Base-by-base conservation (phyloP, 1,140 invertebrate genomes). In the Trachelipus rathkii region DNA sequence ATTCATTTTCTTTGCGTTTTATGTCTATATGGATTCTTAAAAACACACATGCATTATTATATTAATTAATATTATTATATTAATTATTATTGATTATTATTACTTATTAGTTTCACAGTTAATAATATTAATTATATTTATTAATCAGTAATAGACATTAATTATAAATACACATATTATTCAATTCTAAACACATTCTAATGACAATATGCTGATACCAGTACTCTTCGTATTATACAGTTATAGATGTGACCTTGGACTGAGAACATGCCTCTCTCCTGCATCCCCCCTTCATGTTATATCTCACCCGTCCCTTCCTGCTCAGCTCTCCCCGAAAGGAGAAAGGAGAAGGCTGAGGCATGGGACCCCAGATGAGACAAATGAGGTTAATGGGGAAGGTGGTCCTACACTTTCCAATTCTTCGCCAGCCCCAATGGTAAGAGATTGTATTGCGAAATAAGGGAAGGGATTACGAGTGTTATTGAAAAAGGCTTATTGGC, bases 261-360 rank as follows among this genome's bases (percentile, higher is more conserved):
- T 13, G 53, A 44, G 15, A 44, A 19, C 33, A 67, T n/a, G 73
- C 2, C 8, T 8, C 19, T 60, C 50, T 19, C 73, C 73, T 43
- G 53, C 69, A 8, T 53, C 66, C 69, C 73, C 73, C 73, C 73
- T 9, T 68, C 73, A 9, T n/a, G 73, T 68, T n/a, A n/a, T n/a
- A n/a, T n/a, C n/a, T n/a, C n/a, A n/a, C 43, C 73, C 73, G 1
- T 53, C 73, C 7, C 73, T 53, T 21, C 73, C 73, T 13, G 53
- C 73, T 8, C 73, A n/a, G n/a, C n/a, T n/a, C n/a, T n/a, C 73
- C 8, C 60, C 73, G 2, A 53, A 75, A 44, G n/a, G 73, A 75
- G 13, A 45, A 46, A 19, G 73, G 50, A 8, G 50, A 60, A 19
- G 50, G n/a, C n/a, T n/a, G n/a, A 60, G 50, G 11, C n/a, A 15